Conservation (phyloP, 1,140 invertebrate genomes). For the Mycetomoellerius zeteki region DNA sequence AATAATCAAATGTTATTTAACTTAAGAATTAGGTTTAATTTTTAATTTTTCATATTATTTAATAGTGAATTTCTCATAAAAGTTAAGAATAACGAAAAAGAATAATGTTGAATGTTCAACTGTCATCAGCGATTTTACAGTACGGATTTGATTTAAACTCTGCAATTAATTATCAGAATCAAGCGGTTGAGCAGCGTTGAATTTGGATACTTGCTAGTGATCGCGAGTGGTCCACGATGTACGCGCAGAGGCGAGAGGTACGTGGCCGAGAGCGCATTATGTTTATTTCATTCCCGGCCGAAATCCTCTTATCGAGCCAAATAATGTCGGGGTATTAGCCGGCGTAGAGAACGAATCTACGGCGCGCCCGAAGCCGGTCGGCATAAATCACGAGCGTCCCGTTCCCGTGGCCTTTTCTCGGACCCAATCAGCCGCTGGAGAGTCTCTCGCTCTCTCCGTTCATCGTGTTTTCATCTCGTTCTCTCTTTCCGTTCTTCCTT, state of each 20-base stretch:
- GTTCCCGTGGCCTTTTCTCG: constrained; percentile 79
- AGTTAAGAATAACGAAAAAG: neutral
- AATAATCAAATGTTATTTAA: too few relatives aligned
- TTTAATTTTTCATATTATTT: too few relatives aligned
- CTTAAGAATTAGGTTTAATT: too few relatives aligned
- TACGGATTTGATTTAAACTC: neutral
- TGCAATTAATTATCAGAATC: neutral
- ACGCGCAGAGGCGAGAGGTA: constrained; percentile 19
- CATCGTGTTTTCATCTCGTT: constrained; percentile 48
- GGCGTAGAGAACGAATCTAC: constrained; percentile 79
- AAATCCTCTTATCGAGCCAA: constrained; percentile 83
- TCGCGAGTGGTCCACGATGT: neutral
- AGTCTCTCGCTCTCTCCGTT: constrained; percentile 53
- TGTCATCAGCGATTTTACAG: neutral
- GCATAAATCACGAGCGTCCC: constrained; percentile 80
- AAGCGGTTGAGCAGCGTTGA: constrained; percentile 35
- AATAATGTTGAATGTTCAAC: neutral
- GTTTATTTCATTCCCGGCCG: constrained; percentile 77
- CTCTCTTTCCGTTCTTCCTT: constrained; percentile 37
- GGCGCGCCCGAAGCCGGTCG: constrained; percentile 77
- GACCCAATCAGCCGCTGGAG: constrained; percentile 81
- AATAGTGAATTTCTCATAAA: neutral
- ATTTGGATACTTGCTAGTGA: neutral
- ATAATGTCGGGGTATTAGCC: constrained; percentile 82
- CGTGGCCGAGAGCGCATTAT: constrained; percentile 71